These are phyloP conservation scores for Tupaia chinensis DNA, from an alignment of 2,113 vertebrate genomes.

Conservation along the genomic window DNA sequence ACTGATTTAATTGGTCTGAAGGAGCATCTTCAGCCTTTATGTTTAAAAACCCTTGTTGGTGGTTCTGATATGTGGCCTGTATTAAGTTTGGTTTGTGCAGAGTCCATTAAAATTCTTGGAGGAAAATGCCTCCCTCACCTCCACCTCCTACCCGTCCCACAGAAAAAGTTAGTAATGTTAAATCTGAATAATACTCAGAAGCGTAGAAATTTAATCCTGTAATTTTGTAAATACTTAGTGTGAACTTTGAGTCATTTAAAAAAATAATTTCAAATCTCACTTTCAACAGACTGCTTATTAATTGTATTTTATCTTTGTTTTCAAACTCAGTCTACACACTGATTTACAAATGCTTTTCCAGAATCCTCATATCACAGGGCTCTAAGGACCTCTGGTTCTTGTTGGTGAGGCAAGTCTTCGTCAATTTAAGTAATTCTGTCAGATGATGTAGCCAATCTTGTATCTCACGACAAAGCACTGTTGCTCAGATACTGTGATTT, in stretches of 20 bases:
- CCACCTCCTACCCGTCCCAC: not conserved
- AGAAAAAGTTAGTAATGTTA: not conserved
- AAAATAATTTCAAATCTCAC: not conserved
- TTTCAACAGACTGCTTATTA: conserved; percentile 41
- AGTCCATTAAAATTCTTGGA: not conserved
- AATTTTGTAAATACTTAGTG: conserved; percentile 19
- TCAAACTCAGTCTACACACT: not conserved
- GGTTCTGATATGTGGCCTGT: not conserved
- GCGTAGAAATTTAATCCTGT: not conserved
- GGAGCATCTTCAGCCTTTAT: not conserved
- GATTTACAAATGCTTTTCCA: not conserved
- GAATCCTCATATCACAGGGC: not conserved
- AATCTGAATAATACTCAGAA: conserved; percentile 22
- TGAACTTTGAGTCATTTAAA: conserved; percentile 17
- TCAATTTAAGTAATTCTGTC: conserved; percentile 1
- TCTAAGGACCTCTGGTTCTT: not conserved
- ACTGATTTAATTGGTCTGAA: conserved; percentile 16
- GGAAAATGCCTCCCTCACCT: not conserved
- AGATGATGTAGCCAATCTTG: not conserved
- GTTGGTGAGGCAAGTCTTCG: not conserved
- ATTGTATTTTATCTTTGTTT: not conserved
- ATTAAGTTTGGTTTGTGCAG: conserved; percentile 33
- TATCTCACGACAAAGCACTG: not conserved
- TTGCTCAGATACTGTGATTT: not conserved
- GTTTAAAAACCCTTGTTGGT: conserved; percentile 9